These are phyloP conservation scores for Cybosia mesomella DNA, from an alignment of 2,888 invertebrate genomes.

Conservation along the genomic window DNA sequence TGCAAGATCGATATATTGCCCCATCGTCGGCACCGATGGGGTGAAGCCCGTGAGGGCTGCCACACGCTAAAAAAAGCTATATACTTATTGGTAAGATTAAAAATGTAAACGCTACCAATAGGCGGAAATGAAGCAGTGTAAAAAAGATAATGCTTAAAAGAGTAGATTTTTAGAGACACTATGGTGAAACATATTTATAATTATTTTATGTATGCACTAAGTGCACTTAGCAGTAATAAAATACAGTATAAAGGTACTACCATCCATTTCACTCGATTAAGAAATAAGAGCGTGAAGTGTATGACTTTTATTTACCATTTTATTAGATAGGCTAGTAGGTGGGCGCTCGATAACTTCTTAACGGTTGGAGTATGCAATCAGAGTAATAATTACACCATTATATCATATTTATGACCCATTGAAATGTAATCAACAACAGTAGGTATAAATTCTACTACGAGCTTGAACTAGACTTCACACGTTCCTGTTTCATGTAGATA, in stretches of 20 bases:
- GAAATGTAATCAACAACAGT: slow-evolving; percentile 46
- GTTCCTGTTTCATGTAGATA: background rate
- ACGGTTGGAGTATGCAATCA: slow-evolving; percentile 45
- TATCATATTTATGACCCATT: slow-evolving; percentile 50
- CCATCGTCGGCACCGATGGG: no score
- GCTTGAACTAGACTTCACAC: slow-evolving; percentile 18
- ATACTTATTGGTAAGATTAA: no score
- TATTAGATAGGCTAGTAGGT: slow-evolving; percentile 45
- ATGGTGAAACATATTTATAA: background rate
- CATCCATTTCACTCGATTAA: slow-evolving; percentile 13
- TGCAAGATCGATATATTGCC: no score
- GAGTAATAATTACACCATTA: slow-evolving; percentile 48
- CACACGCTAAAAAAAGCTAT: no score
- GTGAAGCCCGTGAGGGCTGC: no score
- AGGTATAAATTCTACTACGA: slow-evolving; percentile 20
- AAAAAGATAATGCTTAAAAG: background rate
- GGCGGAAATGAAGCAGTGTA: background rate
- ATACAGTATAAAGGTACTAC: slow-evolving; percentile 8
- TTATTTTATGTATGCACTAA: background rate
- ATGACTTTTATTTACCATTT: slow-evolving; percentile 38
- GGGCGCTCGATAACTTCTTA: slow-evolving; percentile 40
- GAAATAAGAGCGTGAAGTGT: slow-evolving; percentile 23
- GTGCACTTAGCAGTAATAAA: slow-evolving; percentile 11
- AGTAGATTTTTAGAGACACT: background rate
- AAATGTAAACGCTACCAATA: no score